A percentile compares a stretch with the other conserved stretches of the same genome.
Evolutionary conservation across 2,888 invertebrate genomes (phyloP).

Genomic region (Tupiocoris notatus): DNA sequence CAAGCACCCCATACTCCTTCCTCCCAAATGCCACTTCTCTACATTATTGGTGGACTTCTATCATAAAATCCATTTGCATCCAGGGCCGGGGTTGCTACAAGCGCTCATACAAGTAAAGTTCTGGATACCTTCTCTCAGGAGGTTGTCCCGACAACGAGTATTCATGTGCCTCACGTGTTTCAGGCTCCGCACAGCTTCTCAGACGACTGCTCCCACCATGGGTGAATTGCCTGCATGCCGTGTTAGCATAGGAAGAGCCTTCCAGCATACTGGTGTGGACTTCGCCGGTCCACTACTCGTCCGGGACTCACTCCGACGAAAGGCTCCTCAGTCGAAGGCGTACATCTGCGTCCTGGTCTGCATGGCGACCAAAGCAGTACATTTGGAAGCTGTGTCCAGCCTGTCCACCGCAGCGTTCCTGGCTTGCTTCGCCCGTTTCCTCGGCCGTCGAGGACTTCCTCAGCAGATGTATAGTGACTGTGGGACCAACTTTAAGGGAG

Average conservation of each 20-base stretch:
- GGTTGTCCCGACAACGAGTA: neutral
- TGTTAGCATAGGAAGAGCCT: constrained; percentile 43
- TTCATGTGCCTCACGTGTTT: constrained; percentile 20
- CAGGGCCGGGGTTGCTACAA: constrained; percentile 14
- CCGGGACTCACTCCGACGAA: constrained; percentile 1
- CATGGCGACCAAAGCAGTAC: constrained; percentile 49
- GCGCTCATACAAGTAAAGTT: constrained; percentile 1
- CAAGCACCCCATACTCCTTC: constrained; percentile 27
- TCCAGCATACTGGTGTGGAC: constrained; percentile 46
- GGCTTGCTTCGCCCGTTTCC: constrained; percentile 50
- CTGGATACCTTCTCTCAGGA: constrained; percentile 9
- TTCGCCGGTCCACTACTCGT: constrained; percentile 48
- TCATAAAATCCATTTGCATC: constrained; percentile 28
- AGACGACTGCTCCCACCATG: constrained; percentile 41
- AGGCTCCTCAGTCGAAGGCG: constrained; percentile 28
- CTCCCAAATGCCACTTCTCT: constrained; percentile 33
- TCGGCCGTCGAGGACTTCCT: constrained; percentile 49
- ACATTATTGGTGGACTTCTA: constrained; percentile 29
- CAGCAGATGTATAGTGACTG: constrained; percentile 50
- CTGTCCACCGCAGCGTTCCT: constrained; percentile 50
- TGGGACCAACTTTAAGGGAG: constrained; percentile 52
- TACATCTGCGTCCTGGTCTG: constrained; percentile 15
- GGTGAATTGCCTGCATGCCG: constrained; percentile 45
- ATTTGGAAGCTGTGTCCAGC: constrained; percentile 51
- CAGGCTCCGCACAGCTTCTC: constrained; percentile 22